Conservation (phyloP, 2,113 vertebrate genomes). For the Axis porcinus region DNA sequence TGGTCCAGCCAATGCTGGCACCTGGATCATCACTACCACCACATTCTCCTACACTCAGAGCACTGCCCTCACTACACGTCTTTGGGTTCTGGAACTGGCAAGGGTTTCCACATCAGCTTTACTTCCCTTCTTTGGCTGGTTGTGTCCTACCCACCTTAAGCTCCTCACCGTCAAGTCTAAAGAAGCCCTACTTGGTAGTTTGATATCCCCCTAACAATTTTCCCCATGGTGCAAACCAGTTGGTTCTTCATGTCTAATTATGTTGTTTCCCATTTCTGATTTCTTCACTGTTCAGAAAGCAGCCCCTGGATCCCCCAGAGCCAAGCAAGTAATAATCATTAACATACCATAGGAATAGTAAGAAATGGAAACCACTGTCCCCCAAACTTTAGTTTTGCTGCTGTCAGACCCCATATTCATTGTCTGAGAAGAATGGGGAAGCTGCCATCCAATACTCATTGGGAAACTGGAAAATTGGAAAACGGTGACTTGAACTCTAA, state of each 20-base stretch:
- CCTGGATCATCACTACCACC: background rate
- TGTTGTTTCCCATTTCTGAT: background rate
- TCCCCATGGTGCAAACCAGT: background rate
- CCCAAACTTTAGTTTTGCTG: background rate
- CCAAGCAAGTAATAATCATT: background rate
- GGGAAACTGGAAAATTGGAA: background rate
- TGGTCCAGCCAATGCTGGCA: background rate
- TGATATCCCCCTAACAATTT: background rate
- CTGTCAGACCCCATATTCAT: background rate
- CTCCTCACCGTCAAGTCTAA: background rate
- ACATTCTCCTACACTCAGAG: background rate
- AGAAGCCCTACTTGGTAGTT: background rate
- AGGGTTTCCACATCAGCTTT: background rate
- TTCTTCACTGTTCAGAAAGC: background rate
- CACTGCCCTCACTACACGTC: accelerated
- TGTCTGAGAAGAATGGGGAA: background rate
- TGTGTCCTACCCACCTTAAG: background rate
- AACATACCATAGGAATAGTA: background rate
- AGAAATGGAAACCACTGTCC: background rate
- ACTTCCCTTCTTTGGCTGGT: background rate
- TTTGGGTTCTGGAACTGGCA: background rate
- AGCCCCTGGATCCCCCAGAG: background rate
- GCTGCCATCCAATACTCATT: background rate
- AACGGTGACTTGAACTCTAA: accelerated
- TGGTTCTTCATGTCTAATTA: background rate